These are phyloP conservation scores for Polymixis flavicincta DNA, from an alignment of 2,888 invertebrate genomes.

Conservation along the genomic window DNA sequence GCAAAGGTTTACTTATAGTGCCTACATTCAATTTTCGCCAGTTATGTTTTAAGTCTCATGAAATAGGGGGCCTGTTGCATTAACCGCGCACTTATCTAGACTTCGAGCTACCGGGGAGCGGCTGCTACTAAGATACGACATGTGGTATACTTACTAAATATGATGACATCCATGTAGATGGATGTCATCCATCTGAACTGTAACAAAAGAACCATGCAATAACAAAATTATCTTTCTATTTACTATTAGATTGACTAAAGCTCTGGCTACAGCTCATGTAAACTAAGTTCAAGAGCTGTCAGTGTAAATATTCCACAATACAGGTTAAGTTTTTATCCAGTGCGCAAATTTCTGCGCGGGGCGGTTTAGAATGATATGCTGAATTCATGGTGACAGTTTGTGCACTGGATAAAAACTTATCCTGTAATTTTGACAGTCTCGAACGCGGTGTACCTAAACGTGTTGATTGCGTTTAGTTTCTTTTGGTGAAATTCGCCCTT, in stretches of 20 bases:
- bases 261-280: conserved; percentile 17
- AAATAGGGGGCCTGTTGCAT: too few species aligned
- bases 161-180: background rate
- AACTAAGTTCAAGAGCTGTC: background rate
- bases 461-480: too few species aligned
- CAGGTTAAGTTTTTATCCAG: too few species aligned
- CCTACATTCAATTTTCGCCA: too few species aligned
- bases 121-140: background rate
- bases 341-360: too few species aligned
- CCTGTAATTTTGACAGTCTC: background rate
- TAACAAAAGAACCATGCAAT: conserved; percentile 30
- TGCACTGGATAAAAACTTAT: too few species aligned
- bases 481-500: background rate
- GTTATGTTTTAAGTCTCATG: too few species aligned
- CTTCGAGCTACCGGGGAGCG: too few species aligned
- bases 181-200: background rate
- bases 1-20: too few species aligned
- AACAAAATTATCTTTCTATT: conserved; percentile 35
- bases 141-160: background rate
- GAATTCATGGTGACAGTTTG: too few species aligned
- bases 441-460: background rate
- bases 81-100: too few species aligned
- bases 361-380: too few species aligned
- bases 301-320: background rate
- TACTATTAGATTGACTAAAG: conserved; percentile 27